Base-by-base conservation (phyloP, 2,797 vertebrate species). In the Ptychadena robeensis region DNA sequence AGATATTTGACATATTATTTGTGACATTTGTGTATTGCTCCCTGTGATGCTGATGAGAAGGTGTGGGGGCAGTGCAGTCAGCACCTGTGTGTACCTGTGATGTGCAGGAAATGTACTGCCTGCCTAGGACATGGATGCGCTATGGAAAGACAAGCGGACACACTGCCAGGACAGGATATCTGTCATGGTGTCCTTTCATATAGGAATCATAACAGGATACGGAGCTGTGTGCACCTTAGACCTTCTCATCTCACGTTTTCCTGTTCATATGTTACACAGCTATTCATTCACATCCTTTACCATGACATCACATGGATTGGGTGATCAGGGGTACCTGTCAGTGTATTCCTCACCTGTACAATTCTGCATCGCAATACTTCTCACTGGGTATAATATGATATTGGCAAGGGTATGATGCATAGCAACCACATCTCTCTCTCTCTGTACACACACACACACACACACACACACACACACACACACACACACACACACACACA, bases 151-250 rank as follows among this genome's bases (percentile, higher is more conserved):
- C 32, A 69, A 69, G 34, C 67, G 9, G 5, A 25, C 67, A 38
- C 53, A 35, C 6, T 73, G 53, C 30, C 38, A 76, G 9, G 15
- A 63, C 73, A 76, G 73, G 73, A 65, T 76, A 76, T 66, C 25
- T 64, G 64, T 18, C 37, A 18, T 40, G 10, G 44, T 73, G 48
- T 72, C 31, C 71, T 59, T 57, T 59, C 71, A 70, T n/a, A n/a
- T n/a, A n/a, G n/a, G 28, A 63, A 71, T 70, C 77, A 80, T 40
- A 71, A 63, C 78, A 71, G 78, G 53, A 71, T 40, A 71, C 37
- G 34, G 67, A 8, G 30, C 9, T 69, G 25, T 37, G 2, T 22
- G 64, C 76, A 79, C n/a, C 53, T 18, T 68, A 68, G 32, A 31
- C 53, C 40, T 35, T 28, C 75, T 78, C 40, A 57, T 79, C 64